A percentile compares a stretch with the other conserved stretches of the same genome.
Evolutionary conservation across 2,888 invertebrate genomes (phyloP).

Genomic region (Hyles lineata): DNA sequence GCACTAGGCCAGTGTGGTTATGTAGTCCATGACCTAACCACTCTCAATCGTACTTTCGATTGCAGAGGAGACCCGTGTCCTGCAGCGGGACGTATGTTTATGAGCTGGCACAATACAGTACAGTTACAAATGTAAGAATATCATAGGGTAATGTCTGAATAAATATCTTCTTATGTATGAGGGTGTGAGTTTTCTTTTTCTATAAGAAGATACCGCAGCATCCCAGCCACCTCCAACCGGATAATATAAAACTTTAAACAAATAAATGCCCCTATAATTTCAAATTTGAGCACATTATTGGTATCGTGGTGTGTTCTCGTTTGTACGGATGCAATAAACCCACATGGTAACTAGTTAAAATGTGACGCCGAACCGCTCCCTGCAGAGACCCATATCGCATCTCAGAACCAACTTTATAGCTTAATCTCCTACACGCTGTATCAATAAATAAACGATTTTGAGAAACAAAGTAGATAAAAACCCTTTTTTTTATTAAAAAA

Average conservation of each 20-base stretch:
- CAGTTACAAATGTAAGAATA: no score
- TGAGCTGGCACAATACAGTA: no score
- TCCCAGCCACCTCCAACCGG: neutral
- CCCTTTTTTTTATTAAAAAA: conserved; percentile 44
- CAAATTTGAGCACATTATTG: conserved; percentile 49
- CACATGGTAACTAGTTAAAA: conserved; percentile 66
- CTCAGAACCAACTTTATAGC: conserved; percentile 71
- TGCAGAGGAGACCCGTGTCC: no score
- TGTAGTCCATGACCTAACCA: no score
- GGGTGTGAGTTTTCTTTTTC: neutral
- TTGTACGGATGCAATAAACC: conserved; percentile 51
- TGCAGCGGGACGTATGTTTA: no score
- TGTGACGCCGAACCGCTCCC: conserved; percentile 71
- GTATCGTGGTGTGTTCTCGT: conserved; percentile 51
- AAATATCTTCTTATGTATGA: no score
- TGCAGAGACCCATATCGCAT: conserved; percentile 42
- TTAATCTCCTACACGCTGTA: conserved; percentile 78
- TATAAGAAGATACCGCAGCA: neutral
- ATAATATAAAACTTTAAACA: conserved; percentile 38
- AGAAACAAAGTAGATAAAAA: conserved; percentile 63
- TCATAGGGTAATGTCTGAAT: no score
- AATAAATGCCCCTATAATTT: conserved; percentile 48
- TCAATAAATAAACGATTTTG: conserved; percentile 73
- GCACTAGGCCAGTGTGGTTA: no score
- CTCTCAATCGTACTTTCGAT: no score